Conservation (phyloP, 2,113 vertebrate species). For the Lota lota region DNA sequence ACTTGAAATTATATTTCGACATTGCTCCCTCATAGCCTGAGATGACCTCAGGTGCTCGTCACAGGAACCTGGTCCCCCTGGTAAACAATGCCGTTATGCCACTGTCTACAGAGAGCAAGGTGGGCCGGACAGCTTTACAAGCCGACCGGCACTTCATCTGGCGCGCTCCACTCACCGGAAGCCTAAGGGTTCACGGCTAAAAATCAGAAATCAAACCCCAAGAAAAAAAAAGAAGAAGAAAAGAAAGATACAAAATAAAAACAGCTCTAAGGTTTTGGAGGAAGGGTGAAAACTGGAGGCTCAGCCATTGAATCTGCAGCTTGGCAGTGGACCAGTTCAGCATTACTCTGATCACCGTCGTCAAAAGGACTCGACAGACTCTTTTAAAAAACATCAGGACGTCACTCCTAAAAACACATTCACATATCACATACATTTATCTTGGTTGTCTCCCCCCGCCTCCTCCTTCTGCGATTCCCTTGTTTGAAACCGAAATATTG, state of each 20-base stretch:
- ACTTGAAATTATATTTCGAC: constrained; percentile 53
- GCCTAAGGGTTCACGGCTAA: constrained; percentile 56
- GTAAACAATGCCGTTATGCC: constrained; percentile 48
- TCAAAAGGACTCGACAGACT: constrained; percentile 72
- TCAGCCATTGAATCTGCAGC: constrained; percentile 69
- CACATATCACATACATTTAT: constrained; percentile 74
- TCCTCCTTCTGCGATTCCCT: constrained; percentile 68
- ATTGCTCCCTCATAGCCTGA: constrained; percentile 63
- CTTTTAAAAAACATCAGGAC: constrained; percentile 77
- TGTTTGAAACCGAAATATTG: constrained; percentile 72
- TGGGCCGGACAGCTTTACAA: constrained; percentile 58
- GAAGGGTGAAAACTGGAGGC: constrained; percentile 60
- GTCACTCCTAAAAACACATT: constrained; percentile 75
- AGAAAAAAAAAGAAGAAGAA: constrained; percentile 38
- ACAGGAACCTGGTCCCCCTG: constrained; percentile 44
- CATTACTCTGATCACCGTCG: constrained; percentile 70
- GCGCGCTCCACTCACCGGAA: constrained; percentile 62
- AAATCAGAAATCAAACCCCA: constrained; percentile 43
- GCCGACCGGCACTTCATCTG: constrained; percentile 54
- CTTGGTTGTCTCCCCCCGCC: constrained; percentile 69
- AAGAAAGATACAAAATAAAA: constrained; percentile 30
- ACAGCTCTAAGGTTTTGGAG: constrained; percentile 71
- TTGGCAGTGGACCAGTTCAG: constrained; percentile 76
- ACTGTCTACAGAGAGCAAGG: constrained; percentile 56
- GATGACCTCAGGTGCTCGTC: constrained; percentile 61